Evolutionary conservation across 2,797 vertebrate genomes (phyloP).

Genomic region (Cetoscarus ocellatus): DNA sequence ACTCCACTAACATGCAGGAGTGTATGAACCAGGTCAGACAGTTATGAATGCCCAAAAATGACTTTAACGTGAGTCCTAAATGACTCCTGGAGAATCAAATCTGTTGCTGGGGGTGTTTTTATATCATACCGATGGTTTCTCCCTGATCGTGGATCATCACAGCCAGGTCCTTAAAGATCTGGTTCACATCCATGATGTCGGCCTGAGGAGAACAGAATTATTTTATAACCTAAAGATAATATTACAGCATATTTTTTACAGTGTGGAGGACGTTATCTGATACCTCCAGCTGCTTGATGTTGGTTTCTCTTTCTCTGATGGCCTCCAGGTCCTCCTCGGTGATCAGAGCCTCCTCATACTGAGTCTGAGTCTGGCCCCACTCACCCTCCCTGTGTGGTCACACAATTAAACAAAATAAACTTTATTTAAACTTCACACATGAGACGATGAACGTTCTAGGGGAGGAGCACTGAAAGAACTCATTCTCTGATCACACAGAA

Average conservation of each 20-base stretch:
- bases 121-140: slow-evolving; percentile 90
- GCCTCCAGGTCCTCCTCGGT: slow-evolving; percentile 92
- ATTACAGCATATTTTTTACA: neutral
- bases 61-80: neutral
- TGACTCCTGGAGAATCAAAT: neutral
- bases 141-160: slow-evolving; percentile 97
- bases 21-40: too few species aligned
- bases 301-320: slow-evolving; percentile 93
- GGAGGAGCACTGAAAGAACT: too few species aligned
- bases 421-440: too few species aligned
- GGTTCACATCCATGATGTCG: slow-evolving; percentile 95
- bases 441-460: too few species aligned
- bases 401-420: neutral
- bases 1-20: too few species aligned
- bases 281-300: slow-evolving; percentile 93
- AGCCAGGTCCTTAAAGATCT: slow-evolving; percentile 96
- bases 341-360: slow-evolving; percentile 87
- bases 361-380: slow-evolving; percentile 88
- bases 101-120: too few species aligned
- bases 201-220: slow-evolving; percentile 78
- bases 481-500: too few species aligned
- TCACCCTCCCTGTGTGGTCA: slow-evolving; percentile 83
- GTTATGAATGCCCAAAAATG: too few species aligned
- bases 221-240: neutral
- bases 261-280: neutral